Evolutionary conservation across 2,797 vertebrate genomes (phyloP), one percentile per base, ranked within the genome.

Genomic region (Astyanax mexicanus): DNA sequence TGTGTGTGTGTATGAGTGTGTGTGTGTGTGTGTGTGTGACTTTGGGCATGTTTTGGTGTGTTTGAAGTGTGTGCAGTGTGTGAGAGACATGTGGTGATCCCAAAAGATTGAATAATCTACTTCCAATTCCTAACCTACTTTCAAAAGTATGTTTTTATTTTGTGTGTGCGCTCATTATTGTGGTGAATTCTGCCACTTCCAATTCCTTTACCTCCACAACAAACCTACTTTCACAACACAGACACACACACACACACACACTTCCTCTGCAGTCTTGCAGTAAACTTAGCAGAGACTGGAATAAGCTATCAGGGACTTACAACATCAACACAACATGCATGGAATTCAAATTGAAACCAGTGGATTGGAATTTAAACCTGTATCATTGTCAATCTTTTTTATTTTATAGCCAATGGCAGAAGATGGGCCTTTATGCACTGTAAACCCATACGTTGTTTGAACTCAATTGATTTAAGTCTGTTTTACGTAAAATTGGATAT

Each of bases 41-140:
- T 57, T 64, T 65, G 49, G 45, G 58, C 58, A 65, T 47, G 44
- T 47, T 45, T 2, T 61, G n/a, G 51, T 60, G 55, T 35, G 57
- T 57, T 21, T 62, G 57, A 72, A 67, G 25, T 27, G 29, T 47
- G 60, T 19, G 27, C 32, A 13, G 25, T n/a, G 19, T 44, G n/a
- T 71, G 68, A 38, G 32, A 11, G 49, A 61, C 52, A 57, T 19
- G 35, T 61, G 27, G 37, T 40, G 29, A 42, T 32, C 2, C 55
- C 27, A 21, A 61, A 75, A 38, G 54, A 12, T 4, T 68, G 25
- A 55, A 55, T 55, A 55, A 55, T 49, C 6, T 44, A 60, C 25
- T 38, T 60, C 40, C 15, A 60, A 37, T 55, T 29, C n/a, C 35
- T 61, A 38, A 61, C 37, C 58, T 61, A 38, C 32, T 38, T 61